These are phyloP conservation scores for Sorex fumeus DNA, from an alignment of 2,113 vertebrate genomes.

Conservation along the genomic window DNA sequence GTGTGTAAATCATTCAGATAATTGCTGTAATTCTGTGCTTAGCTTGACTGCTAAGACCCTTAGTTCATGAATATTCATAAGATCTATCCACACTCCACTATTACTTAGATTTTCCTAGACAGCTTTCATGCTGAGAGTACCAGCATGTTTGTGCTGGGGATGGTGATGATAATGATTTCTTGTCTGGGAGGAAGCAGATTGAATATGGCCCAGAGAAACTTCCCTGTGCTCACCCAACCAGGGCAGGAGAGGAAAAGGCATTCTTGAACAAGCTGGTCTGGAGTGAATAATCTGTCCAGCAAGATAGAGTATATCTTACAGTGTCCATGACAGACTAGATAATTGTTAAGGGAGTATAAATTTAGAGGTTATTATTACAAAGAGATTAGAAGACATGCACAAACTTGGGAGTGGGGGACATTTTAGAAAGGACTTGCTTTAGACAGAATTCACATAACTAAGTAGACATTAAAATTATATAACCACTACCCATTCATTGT, in stretches of 20 bases:
- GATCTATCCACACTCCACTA: slow-evolving; percentile 67
- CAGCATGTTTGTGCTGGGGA: slow-evolving; percentile 65
- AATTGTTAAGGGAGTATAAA: not conserved
- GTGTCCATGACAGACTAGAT: not conserved
- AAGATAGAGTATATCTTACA: not conserved
- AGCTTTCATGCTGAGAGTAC: slow-evolving; percentile 70
- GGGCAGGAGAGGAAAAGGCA: not conserved
- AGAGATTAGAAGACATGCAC: not conserved
- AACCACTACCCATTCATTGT: not conserved
- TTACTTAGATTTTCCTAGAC: slow-evolving; percentile 78
- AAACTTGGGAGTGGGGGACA: not conserved
- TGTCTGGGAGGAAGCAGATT: not conserved
- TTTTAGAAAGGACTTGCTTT: not conserved
- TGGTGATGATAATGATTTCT: not conserved
- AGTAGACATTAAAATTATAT: not conserved
- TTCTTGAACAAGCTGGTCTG: fast-evolving
- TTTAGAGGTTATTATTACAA: not conserved
- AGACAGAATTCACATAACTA: not conserved
- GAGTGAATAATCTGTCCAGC: not conserved
- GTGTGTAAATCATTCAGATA: slow-evolving; percentile 79
- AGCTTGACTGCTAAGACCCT: slow-evolving; percentile 74
- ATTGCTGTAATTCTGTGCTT: slow-evolving; percentile 82
- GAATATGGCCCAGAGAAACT: not conserved
- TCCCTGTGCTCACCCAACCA: not conserved
- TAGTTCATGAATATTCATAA: slow-evolving; percentile 80